These are phyloP conservation scores for Cartodere bifasciata DNA, from an alignment of 2,888 invertebrate genomes.

Conservation along the genomic window DNA sequence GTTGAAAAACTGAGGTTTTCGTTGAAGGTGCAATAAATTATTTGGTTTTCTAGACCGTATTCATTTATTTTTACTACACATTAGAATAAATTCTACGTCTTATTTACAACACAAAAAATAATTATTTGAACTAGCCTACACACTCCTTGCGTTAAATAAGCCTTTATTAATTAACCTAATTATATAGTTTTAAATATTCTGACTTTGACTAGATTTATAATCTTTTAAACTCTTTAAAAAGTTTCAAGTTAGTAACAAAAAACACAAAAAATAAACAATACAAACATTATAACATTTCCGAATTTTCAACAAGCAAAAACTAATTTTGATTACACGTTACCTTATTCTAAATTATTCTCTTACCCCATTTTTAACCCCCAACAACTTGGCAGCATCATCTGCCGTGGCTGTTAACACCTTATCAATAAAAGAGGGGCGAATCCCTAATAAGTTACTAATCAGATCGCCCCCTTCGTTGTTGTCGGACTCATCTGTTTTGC, in stretches of 20 bases:
- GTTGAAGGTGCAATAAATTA: constrained; percentile 19
- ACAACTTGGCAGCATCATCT: constrained; percentile 78
- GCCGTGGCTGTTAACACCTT: constrained; percentile 69
- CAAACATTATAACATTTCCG: constrained; percentile 5
- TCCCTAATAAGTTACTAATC: constrained; percentile 80
- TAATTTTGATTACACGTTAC: too few species aligned
- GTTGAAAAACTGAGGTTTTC: constrained; percentile 18
- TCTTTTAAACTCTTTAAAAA: constrained; percentile 8
- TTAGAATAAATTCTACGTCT: constrained; percentile 16
- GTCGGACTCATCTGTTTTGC: constrained; percentile 38
- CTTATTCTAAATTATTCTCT: constrained; percentile 19
- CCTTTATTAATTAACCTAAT: constrained; percentile 12
- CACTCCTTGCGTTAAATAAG: constrained; percentile 16
- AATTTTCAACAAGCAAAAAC: constrained; percentile 6
- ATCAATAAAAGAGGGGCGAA: constrained; percentile 77
- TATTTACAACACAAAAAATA: constrained; percentile 10
- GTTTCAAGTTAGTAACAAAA: constrained; percentile 10
- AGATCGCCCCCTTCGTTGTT: constrained; percentile 54
- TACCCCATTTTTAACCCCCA: constrained; percentile 54
- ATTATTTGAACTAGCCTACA: constrained; percentile 23
- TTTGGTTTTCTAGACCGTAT: constrained; percentile 39
- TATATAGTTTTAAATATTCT: constrained; percentile 4
- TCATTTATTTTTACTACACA: constrained; percentile 30
- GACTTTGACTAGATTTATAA: constrained; percentile 28
- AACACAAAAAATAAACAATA: constrained; percentile 12